Base-by-base conservation (phyloP, 92 coral and sea anemone genomes). In the Parazoanthus darwini region DNA sequence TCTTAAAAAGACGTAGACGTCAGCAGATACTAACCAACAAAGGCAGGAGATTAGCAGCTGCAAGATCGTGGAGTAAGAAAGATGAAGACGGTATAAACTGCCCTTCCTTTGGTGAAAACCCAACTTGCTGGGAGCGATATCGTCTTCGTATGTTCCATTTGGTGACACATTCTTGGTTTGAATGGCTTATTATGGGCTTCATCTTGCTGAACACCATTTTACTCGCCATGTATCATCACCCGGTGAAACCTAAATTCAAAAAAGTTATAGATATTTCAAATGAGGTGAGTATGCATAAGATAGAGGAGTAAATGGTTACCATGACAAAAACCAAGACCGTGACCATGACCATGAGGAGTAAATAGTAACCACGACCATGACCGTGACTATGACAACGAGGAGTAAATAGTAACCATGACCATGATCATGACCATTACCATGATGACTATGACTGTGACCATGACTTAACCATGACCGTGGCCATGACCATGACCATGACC, bases 171-270 rank as follows among this genome's bases (percentile, higher is more conserved):
- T 46, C 77, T 15, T 84, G 88, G 78, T 81, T 90, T 54, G 92
- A 90, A 59, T 83, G 77, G 37, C 83, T 82, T 25, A 81, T 90
- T 10, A 86, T 88, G n/a, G 38, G 71, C 2, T 73, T 88, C 23
- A 90, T 90, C 85, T 79, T 80, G 68, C 51, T 85, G 16, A 90
- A 90, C 79, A 86, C 92, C 1, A 51, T 86, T 80, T 78, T 86
- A 0, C 82, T 90, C 80, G 92, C 89, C 37, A 54, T 80, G 39
- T 88, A 90, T 65, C 89, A 90, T 66, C 68, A 90, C 26, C 86
- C 80, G 29, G 86, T 90, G 73, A 51, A 88, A 56, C 44, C 72
- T 0, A 48, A 42, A 3, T 80, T 86, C 22, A 59, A 79, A 54
- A 23, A 68, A 3, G 82, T 80, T 6, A 22, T 90, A 50, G 25